phyloP scores from a whole-genome alignment of 2,113 vertebrate genomes.

The Anarrhichthys ocellatus region DNA sequence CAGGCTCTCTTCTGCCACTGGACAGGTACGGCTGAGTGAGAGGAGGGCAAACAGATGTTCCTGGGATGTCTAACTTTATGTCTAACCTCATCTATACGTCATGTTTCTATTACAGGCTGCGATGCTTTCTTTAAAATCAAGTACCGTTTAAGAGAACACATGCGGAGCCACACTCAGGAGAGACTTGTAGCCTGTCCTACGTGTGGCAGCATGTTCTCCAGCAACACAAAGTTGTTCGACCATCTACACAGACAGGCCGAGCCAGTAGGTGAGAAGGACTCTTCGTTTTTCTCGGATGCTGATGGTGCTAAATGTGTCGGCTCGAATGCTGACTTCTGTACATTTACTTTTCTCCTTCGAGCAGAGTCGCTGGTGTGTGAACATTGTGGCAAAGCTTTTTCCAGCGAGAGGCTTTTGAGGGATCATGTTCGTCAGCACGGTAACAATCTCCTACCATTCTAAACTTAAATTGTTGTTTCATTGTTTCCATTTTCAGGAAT shows the following conservation, averaged over 20 bases:
- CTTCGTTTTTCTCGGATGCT: not conserved
- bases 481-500: not conserved
- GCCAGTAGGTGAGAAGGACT: conserved; percentile 76
- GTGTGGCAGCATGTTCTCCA: conserved; percentile 84
- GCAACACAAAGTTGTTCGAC: conserved; percentile 83
- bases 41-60: not conserved
- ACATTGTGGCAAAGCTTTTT: conserved; percentile 83
- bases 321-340: not conserved
- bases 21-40: conserved; percentile 67
- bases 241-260: conserved; percentile 82
- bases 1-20: conserved; percentile 82
- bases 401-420: conserved; percentile 81
- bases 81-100: not conserved
- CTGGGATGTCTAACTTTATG: not conserved
- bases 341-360: not conserved
- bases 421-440: conserved; percentile 80
- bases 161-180: conserved; percentile 81
- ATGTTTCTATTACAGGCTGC: conserved; percentile 62
- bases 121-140: conserved; percentile 81
- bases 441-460: conserved; percentile 40
- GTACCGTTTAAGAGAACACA: conserved; percentile 79
- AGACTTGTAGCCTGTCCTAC: conserved; percentile 80
- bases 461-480: not conserved
- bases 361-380: conserved; percentile 83
- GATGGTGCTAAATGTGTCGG: not conserved